Base-by-base conservation (phyloP, 2,888 invertebrate species). In the Nephrocerus scutellatus region DNA sequence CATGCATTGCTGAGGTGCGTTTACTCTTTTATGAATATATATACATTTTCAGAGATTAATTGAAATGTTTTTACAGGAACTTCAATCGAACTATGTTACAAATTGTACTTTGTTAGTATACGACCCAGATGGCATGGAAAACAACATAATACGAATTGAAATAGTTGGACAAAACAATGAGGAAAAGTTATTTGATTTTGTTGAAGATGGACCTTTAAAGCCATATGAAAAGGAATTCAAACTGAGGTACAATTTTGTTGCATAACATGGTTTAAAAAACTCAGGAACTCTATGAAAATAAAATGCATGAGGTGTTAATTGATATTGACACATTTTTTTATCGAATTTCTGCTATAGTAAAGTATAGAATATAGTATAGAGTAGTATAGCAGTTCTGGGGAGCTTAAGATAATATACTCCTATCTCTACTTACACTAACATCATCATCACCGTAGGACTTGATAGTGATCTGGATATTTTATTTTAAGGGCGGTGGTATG, bases 1-100 rank as follows among this genome's bases (percentile, higher is more conserved):
- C 71, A 3, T 77, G 77, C 45, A 46, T 46, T 14, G 66, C 26
- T 59, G 66, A 50, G 38, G 76, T 76, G 49, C 62, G 67, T 58
- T 15, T 36, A 39, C 19, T 15, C 9, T 29, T 42, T 30, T 4
- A 14, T 22, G 12, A 9, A 10, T 15, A 22, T 33, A 6, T 14
- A 4, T 5, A 21, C 6, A 35, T 28, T 14, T 5, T 16, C 28
- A 14, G 28, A 16, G 9, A 16, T 28, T 16, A 14, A 28, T 28
- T 15, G 4, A 5, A 28, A 16, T 12, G 13, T 30, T 30, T 39
- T 45, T 43, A 20, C 28, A 60, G 75, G 75, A 75, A 65, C 51
- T 52, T 6, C 41, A 43, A 30, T 30, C 45, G 0, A 41, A 52
- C 34, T 48, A 36, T 23, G 26, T 44, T 21, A 49, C 55, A 3